Percentiles rank a stretch among this genome's conserved stretches.
These are phyloP conservation scores for Crepidodera aurea DNA, from an alignment of 2,888 invertebrate genomes.

Conservation along the genomic window DNA sequence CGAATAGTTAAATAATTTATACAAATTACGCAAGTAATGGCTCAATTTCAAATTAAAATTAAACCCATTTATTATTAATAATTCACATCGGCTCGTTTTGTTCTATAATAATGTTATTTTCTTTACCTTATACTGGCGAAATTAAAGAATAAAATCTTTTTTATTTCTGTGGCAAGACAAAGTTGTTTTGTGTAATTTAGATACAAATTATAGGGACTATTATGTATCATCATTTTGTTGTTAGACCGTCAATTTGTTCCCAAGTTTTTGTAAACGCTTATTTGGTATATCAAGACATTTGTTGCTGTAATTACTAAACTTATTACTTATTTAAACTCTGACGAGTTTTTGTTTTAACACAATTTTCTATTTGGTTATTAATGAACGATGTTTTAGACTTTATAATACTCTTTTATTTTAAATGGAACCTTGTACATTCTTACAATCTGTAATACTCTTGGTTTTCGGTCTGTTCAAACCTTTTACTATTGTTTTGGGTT, in stretches of 20 bases:
- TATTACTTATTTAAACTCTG: too few relatives aligned
- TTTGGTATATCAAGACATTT: conserved; percentile 8
- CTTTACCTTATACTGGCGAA: not conserved
- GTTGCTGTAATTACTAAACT: conserved; percentile 2
- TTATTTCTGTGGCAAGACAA: not conserved
- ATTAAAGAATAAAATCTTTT: not conserved
- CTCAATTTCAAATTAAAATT: not conserved
- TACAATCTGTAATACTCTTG: too few relatives aligned
- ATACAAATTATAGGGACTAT: conserved; percentile 11
- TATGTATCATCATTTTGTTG: conserved; percentile 10
- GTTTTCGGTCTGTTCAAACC: too few relatives aligned
- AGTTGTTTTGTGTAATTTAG: conserved; percentile 15
- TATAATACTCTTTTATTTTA: too few relatives aligned
- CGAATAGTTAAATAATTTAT: not conserved
- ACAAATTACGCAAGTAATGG: not conserved
- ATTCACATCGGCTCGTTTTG: not conserved
- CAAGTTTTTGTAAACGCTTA: conserved; percentile 12
- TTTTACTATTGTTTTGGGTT: too few relatives aligned
- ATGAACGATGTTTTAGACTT: too few relatives aligned
- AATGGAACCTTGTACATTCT: too few relatives aligned
- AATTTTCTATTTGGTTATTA: too few relatives aligned
- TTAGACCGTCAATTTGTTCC: conserved; percentile 5
- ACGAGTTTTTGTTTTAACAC: too few relatives aligned
- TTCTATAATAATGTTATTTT: not conserved
- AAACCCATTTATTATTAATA: not conserved